These are phyloP conservation scores for Calyptommatus sinebrachiatus DNA, from an alignment of 2,113 vertebrate genomes.

Conservation along the genomic window DNA sequence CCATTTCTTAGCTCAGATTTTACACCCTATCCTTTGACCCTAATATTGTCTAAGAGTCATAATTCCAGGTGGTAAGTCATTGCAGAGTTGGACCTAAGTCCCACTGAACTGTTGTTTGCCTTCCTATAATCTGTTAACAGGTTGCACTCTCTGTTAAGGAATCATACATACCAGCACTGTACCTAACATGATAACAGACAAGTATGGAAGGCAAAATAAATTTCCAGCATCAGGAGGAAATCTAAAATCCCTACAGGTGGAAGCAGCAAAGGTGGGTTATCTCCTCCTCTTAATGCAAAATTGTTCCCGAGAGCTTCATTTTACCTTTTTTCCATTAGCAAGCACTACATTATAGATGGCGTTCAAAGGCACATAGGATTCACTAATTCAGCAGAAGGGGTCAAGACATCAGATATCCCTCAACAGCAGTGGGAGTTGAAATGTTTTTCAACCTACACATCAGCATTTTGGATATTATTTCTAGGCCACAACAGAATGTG, in stretches of 20 bases:
- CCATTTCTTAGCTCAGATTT: too few relatives aligned
- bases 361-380: too few relatives aligned
- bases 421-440: background rate
- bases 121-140: conserved; percentile 10
- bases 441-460: background rate
- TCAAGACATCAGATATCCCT: background rate
- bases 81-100: conserved; percentile 69
- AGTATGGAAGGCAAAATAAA: background rate
- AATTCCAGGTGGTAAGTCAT: conserved; percentile 51
- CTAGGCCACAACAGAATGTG: background rate
- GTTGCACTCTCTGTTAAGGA: conserved; percentile 24
- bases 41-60: conserved; percentile 56
- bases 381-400: background rate
- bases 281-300: background rate
- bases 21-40: too few relatives aligned
- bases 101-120: conserved; percentile 65
- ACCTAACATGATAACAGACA: background rate
- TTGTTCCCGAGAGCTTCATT: background rate
- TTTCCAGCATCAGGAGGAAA: too few relatives aligned
- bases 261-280: background rate
- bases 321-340: background rate
- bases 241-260: background rate
- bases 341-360: background rate
- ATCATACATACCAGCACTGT: background rate
- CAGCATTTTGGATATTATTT: background rate